Percentiles rank a stretch among this genome's conserved stretches.
Evolutionary conservation across 2,888 invertebrate genomes (phyloP).

Genomic region (Meiosimyza platycephala): DNA sequence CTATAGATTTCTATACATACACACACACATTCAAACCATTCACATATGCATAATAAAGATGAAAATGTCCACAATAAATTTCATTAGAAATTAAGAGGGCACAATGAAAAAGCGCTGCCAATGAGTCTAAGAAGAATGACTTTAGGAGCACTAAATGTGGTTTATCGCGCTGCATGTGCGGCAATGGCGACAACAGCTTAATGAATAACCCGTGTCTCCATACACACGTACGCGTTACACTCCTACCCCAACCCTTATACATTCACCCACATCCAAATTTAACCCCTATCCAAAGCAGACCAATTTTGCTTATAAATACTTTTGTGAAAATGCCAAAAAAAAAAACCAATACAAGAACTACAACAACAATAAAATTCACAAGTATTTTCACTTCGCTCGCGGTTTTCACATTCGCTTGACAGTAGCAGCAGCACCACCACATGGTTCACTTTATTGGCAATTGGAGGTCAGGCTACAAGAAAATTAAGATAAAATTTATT

Average conservation of each 20-base stretch:
- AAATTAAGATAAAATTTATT: constrained; percentile 57
- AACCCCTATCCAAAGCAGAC: neutral
- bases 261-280: neutral
- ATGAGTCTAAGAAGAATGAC: neutral
- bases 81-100: constrained; percentile 11
- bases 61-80: constrained; percentile 29
- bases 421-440: neutral
- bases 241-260: constrained; percentile 16
- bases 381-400: neutral
- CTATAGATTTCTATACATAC: constrained; percentile 31
- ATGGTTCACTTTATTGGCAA: constrained; percentile 43
- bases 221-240: too few relatives aligned
- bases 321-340: constrained; percentile 1
- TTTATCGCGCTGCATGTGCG: constrained; percentile 9
- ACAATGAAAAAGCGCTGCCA: neutral
- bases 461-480: constrained; percentile 47
- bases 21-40: constrained; percentile 41
- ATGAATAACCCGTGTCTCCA: constrained; percentile 14
- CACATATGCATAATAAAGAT: constrained; percentile 21
- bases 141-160: neutral
- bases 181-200: constrained; percentile 31
- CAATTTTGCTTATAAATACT: constrained; percentile 15
- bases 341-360: constrained; percentile 2
- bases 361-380: neutral
- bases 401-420: neutral